These are phyloP conservation scores for Halocynthia roretzi DNA, from an alignment of 23 tunicate species.

Conservation along the genomic window DNA sequence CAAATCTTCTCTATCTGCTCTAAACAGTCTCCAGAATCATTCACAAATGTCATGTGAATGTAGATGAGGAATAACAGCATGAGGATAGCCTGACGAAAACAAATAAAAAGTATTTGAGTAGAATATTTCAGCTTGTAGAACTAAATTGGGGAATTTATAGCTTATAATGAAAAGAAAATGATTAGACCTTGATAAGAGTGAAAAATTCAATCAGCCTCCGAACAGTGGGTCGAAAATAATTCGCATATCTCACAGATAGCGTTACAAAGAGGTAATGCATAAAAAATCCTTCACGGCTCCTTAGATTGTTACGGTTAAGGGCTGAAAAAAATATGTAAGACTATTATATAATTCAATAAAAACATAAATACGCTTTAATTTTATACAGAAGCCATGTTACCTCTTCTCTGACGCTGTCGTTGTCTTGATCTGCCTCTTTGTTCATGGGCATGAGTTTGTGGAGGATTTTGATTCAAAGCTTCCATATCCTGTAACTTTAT, in stretches of 20 bases:
- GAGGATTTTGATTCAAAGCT: too few relatives aligned
- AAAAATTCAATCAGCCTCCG: conserved; percentile 80
- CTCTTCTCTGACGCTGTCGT: not conserved
- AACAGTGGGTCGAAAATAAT: conserved; percentile 50
- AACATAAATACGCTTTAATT: not conserved
- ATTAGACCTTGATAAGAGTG: conserved; percentile 26
- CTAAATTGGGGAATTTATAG: not conserved
- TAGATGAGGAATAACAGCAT: conserved; percentile 66
- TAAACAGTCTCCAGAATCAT: conserved; percentile 57
- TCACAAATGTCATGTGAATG: conserved; percentile 73
- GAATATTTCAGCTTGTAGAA: not conserved
- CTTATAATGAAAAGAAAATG: not conserved
- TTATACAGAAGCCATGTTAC: not conserved
- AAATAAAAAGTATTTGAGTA: not conserved
- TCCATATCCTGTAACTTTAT: too few relatives aligned
- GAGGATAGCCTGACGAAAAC: conserved; percentile 30
- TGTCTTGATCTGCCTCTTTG: too few relatives aligned
- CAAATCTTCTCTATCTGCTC: conserved; percentile 65
- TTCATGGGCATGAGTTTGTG: too few relatives aligned
- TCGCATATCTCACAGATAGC: conserved; percentile 50
- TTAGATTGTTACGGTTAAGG: conserved; percentile 13
- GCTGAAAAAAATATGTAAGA: not conserved
- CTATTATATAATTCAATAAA: not conserved
- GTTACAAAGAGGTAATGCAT: conserved; percentile 83
- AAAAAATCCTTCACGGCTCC: conserved; percentile 62